Base-by-base conservation (phyloP, 2,797 vertebrate genomes). In the Coracias cyanogaster region DNA sequence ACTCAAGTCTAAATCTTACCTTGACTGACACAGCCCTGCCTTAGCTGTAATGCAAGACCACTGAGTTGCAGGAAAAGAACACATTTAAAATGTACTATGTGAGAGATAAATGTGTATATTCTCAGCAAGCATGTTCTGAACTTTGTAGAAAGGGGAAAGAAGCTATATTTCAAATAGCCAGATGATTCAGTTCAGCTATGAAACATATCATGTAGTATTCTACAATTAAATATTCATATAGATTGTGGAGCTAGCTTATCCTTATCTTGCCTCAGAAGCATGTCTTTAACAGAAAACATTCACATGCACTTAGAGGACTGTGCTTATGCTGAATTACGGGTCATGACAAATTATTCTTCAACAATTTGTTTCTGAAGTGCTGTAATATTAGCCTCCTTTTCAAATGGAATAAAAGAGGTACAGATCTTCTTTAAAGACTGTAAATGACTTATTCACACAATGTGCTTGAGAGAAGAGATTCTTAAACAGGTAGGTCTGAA, bases 281-380 rank as follows among this genome's bases (percentile, higher is more conserved):
- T 8, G 6, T 46, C 54, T 41, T 25, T 51, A 73, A n/a, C 25
- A 43, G n/a, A 62, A 82, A 48, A 33, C 22, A 12, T 52, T 65
- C 39, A 13, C 0, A 0, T 43, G 12, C 24, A 5, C 39, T 65
- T 72, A 24, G 22, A 72, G 62, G 66, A 26, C 7, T 67, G 24
- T 35, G 72, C 29, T 73, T 45, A 61, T 22, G 7, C 24, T 48
- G 21, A 71, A 43, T 35, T 72, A 28, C 7, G 18, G 7, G 12
- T 60, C 28, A 54, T 20, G 26, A 41, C 16, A 77, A 71, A 71
- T 54, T 52, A 60, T 61, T 76, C 78, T 93, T 70, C 33, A 43
- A n/a, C 18, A 39, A 4, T 20, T 66, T 49, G 5, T 77, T 90
- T 83, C 24, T 58, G 26, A 58, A 69, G 4, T 55, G 57, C 39